Conservation (phyloP, 2,113 vertebrate genomes). For the Microtus ochrogaster region DNA sequence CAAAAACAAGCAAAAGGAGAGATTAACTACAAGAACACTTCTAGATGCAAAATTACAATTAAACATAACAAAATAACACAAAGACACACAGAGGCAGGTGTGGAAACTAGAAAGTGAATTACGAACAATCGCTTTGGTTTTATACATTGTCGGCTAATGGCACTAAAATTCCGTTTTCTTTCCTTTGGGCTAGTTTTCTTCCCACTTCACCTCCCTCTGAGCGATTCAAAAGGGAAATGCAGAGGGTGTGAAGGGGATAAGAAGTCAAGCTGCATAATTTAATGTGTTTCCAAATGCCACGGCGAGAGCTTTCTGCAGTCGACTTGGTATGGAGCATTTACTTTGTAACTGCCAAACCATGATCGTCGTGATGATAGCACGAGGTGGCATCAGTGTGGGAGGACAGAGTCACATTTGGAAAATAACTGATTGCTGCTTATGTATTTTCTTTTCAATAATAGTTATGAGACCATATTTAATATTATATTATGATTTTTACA, state of each 20-base stretch:
- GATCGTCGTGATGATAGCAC: slow-evolving; percentile 45
- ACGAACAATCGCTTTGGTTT: slow-evolving; percentile 37
- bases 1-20: background rate
- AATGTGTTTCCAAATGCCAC: slow-evolving; percentile 74
- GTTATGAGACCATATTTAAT: slow-evolving; percentile 52
- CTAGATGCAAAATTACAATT: background rate
- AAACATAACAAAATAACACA: slow-evolving; percentile 39
- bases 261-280: slow-evolving; percentile 76
- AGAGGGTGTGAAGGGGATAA: slow-evolving; percentile 74
- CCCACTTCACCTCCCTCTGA: slow-evolving; percentile 66
- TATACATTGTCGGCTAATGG: slow-evolving; percentile 29
- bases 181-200: slow-evolving; percentile 58
- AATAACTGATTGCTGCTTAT: slow-evolving; percentile 42
- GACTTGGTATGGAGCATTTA: slow-evolving; percentile 67
- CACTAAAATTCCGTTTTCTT: slow-evolving; percentile 52
- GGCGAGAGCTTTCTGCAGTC: slow-evolving; percentile 41
- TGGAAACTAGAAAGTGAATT: background rate
- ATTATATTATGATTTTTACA: slow-evolving; percentile 50
- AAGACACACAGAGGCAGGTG: slow-evolving; percentile 6
- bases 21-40: background rate
- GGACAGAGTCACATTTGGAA: slow-evolving; percentile 46
- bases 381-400: background rate
- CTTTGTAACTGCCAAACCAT: slow-evolving; percentile 70
- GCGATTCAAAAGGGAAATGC: slow-evolving; percentile 66
- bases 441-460: slow-evolving; percentile 55